phyloP scores from a whole-genome alignment of 2,888 invertebrate species.

The Leistus spinibarbis region DNA sequence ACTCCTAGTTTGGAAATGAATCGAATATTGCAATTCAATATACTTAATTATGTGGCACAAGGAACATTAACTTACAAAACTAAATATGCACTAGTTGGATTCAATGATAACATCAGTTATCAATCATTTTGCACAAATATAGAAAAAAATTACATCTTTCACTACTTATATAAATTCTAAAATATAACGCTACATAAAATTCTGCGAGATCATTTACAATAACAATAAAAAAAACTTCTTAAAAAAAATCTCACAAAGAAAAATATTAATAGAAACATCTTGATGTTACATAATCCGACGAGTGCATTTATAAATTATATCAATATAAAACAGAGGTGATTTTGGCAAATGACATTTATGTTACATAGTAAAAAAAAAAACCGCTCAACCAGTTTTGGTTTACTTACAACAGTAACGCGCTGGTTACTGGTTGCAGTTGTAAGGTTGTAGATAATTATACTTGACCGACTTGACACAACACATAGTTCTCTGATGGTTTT shows the following conservation, averaged over 20 bases:
- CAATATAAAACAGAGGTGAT: slow-evolving; percentile 52
- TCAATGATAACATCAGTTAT: slow-evolving; percentile 21
- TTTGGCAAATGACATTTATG: slow-evolving; percentile 61
- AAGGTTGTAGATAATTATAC: slow-evolving; percentile 3
- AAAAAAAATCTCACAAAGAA: slow-evolving; percentile 40
- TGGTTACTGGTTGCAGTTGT: not conserved
- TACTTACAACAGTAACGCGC: slow-evolving; percentile 28
- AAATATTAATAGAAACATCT: slow-evolving; percentile 45
- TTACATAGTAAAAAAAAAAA: slow-evolving; percentile 56
- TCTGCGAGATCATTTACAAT: slow-evolving; percentile 33
- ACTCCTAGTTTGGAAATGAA: slow-evolving; percentile 4
- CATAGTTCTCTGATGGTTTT: slow-evolving; percentile 14
- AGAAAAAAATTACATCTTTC: slow-evolving; percentile 1
- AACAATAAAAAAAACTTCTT: slow-evolving; percentile 24
- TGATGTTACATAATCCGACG: slow-evolving; percentile 46
- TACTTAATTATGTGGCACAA: slow-evolving; percentile 50
- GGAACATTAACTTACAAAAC: slow-evolving; percentile 51
- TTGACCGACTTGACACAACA: slow-evolving; percentile 10
- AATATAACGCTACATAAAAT: slow-evolving; percentile 34
- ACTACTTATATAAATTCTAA: slow-evolving; percentile 15
- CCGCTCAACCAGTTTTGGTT: slow-evolving; percentile 27
- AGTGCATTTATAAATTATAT: slow-evolving; percentile 44
- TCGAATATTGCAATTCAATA: slow-evolving; percentile 21
- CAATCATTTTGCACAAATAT: slow-evolving; percentile 13
- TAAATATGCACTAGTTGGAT: slow-evolving; percentile 46